Evolutionary conservation across 2,888 invertebrate species (phyloP).

Genomic region (Embidobia sp.): DNA sequence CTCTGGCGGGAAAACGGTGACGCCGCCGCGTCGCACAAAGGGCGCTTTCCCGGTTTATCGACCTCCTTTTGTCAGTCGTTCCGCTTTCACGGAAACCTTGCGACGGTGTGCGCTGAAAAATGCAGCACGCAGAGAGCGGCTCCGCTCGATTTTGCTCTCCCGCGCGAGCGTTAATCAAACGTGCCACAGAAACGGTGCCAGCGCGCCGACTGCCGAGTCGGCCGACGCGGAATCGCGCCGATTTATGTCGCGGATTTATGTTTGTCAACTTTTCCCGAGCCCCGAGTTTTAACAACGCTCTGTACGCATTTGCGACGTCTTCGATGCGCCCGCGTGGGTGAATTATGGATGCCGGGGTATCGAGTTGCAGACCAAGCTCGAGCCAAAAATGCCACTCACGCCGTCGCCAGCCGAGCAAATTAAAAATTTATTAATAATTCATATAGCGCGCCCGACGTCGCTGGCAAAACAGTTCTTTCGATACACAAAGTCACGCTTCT

Average conservation of each 20-base stretch:
- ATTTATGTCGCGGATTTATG: background rate
- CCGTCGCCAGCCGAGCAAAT: constrained; percentile 16
- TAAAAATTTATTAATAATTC: constrained; percentile 49
- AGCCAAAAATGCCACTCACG: constrained; percentile 64
- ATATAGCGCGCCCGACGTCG: background rate
- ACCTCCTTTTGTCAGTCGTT: constrained; percentile 26
- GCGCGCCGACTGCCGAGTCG: too few species aligned
- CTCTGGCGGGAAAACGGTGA: constrained; percentile 1
- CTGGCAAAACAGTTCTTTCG: background rate
- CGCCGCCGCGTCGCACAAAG: constrained; percentile 6
- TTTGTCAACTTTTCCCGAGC: constrained; percentile 18
- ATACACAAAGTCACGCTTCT: too few species aligned
- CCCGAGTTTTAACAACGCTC: too few species aligned
- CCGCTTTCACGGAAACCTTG: constrained; percentile 19
- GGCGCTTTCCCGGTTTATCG: constrained; percentile 27
- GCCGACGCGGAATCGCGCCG: too few species aligned
- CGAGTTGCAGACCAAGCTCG: constrained; percentile 45
- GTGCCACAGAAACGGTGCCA: too few species aligned
- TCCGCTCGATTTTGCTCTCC: background rate
- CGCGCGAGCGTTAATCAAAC: too few species aligned
- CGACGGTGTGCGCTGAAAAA: background rate
- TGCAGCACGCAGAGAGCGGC: background rate
- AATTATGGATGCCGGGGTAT: constrained; percentile 60
- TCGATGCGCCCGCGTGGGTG: constrained; percentile 55
- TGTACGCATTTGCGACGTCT: too few species aligned